Percentiles rank a stretch among this genome's conserved stretches.
Evolutionary conservation across 2,888 invertebrate species (phyloP).

Genomic region (Calameuta idolon): DNA sequence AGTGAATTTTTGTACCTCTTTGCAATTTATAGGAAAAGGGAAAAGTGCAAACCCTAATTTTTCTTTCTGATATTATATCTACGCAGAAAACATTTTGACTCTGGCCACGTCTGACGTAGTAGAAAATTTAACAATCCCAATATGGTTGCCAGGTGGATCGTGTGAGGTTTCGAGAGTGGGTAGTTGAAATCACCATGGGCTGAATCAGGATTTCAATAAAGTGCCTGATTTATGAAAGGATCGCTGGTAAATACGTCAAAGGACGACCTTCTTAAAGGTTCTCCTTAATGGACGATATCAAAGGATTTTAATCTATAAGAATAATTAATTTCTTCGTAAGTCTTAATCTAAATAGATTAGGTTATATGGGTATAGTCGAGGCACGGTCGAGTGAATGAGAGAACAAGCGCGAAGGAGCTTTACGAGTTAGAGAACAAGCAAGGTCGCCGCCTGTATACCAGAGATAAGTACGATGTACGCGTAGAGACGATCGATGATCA

Average conservation of each 20-base stretch:
- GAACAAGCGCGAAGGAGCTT: neutral
- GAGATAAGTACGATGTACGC: neutral
- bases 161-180: neutral
- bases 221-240: neutral
- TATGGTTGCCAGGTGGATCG: neutral
- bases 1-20: neutral
- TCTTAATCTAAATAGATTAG: neutral
- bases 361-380: neutral
- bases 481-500: neutral
- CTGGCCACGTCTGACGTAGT: too few species aligned
- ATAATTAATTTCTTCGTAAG: neutral
- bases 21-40: neutral
- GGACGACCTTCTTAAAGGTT: neutral
- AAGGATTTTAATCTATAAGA: neutral
- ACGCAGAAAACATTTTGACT: too few species aligned
- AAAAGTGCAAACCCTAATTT: neutral
- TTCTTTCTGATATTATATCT: neutral
- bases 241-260: neutral
- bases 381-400: neutral
- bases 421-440: neutral
- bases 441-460: neutral
- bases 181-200: neutral
- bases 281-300: neutral
- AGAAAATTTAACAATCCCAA: neutral
- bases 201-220: neutral